phyloP scores from a whole-genome alignment of 2,797 vertebrate species.

The Protosalanx chinensis region DNA sequence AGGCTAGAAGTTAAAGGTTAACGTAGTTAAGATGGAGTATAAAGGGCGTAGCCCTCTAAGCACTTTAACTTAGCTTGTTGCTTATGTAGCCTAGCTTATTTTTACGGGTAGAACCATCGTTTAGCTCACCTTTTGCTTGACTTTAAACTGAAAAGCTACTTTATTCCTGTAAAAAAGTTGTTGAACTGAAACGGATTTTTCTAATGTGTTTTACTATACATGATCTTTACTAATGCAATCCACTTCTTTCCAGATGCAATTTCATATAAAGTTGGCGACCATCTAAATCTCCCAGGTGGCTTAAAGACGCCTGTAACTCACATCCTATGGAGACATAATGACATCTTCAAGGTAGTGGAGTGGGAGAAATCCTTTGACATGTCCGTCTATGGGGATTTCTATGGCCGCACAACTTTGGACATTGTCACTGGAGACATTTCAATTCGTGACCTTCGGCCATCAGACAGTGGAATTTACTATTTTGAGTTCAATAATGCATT shows the following conservation, averaged over 20 bases:
- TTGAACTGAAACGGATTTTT: slow-evolving; percentile 40
- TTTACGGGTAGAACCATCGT: too few relatives aligned
- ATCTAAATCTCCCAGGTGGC: neutral
- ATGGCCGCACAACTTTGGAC: neutral
- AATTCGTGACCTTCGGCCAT: neutral
- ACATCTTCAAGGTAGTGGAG: neutral
- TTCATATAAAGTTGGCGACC: neutral
- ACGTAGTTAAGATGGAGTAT: too few relatives aligned
- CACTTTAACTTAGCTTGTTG: too few relatives aligned
- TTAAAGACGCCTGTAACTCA: neutral
- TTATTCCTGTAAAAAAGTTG: slow-evolving; percentile 19
- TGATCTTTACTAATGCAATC: neutral
- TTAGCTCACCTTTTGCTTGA: too few relatives aligned
- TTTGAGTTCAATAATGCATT: neutral
- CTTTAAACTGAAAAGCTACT: too few relatives aligned
- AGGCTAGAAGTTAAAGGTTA: too few relatives aligned
- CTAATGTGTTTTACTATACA: neutral
- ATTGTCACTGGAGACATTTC: neutral
- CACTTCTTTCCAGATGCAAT: neutral
- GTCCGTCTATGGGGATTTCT: neutral
- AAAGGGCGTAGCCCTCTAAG: too few relatives aligned
- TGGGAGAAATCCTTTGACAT: neutral
- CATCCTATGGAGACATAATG: neutral
- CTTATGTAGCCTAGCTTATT: too few relatives aligned
- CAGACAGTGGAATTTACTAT: neutral